These are phyloP conservation scores for Gryllus longicercus DNA, from an alignment of 2,888 invertebrate species.

Conservation along the genomic window DNA sequence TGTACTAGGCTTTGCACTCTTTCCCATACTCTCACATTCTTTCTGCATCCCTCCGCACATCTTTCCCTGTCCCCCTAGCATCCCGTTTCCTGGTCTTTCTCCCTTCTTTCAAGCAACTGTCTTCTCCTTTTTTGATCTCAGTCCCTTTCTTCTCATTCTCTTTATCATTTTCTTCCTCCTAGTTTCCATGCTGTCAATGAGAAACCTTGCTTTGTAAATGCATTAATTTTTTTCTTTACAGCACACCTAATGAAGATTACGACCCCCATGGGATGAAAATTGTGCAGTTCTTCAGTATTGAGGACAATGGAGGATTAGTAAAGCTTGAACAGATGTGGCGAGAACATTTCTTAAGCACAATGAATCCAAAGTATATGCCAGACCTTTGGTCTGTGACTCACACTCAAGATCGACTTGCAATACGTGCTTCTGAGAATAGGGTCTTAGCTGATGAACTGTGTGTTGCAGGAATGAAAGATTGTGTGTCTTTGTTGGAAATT, in stretches of 20 bases:
- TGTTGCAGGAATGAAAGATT: constrained; percentile 24
- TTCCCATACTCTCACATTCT: too few relatives aligned
- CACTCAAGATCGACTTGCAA: constrained; percentile 57
- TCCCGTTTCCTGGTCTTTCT: too few relatives aligned
- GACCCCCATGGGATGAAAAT: constrained; percentile 58
- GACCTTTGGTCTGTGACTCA: constrained; percentile 72
- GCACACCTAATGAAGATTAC: constrained; percentile 49
- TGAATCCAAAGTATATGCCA: constrained; percentile 70
- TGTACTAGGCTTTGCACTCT: too few relatives aligned
- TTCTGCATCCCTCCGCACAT: too few relatives aligned
- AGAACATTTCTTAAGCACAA: constrained; percentile 66
- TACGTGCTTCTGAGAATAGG: constrained; percentile 24
- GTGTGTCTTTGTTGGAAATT: not conserved
- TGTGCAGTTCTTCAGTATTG: constrained; percentile 52
- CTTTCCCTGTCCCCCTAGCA: too few relatives aligned
- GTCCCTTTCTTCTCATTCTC: too few relatives aligned
- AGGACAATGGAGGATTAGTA: constrained; percentile 53
- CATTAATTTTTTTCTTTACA: constrained; percentile 5
- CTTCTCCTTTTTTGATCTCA: too few relatives aligned
- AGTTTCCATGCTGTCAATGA: too few relatives aligned
- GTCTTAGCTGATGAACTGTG: constrained; percentile 28
- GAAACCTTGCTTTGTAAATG: not conserved
- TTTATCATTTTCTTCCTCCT: too few relatives aligned
- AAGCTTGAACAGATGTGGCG: constrained; percentile 71
- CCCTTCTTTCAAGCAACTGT: too few relatives aligned